These are phyloP conservation scores for Helogale parvula DNA, from an alignment of 2,113 vertebrate species.

Conservation along the genomic window DNA sequence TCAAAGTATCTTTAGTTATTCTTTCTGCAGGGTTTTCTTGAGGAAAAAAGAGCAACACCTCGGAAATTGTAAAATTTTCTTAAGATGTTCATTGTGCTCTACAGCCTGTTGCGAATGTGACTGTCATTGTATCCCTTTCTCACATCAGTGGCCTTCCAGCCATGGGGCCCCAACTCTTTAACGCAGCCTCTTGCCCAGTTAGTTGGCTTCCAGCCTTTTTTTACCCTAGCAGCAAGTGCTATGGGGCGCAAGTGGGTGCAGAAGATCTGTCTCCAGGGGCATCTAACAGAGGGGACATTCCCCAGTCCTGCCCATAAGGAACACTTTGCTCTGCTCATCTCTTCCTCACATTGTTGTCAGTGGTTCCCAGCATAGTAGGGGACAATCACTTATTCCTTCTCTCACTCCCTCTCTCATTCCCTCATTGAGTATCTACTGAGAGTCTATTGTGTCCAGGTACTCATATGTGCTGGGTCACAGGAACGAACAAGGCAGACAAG, in stretches of 20 bases:
- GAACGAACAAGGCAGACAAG: not conserved
- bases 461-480: no score
- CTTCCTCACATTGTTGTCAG: not conserved
- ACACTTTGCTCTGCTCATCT: not conserved
- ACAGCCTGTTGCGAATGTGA: not conserved
- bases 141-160: not conserved
- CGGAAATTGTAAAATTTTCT: not conserved
- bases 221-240: rapidly evolving
- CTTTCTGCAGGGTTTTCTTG: not conserved
- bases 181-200: no score
- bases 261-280: not conserved
- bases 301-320: not conserved
- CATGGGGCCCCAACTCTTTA: not conserved
- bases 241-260: not conserved
- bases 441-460: not conserved
- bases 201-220: not conserved
- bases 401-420: not conserved
- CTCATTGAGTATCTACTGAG: not conserved
- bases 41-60: not conserved
- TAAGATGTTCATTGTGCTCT: not conserved
- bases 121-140: not conserved
- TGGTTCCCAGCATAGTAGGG: not conserved
- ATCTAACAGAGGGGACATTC: not conserved
- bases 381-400: not conserved
- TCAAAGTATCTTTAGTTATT: not conserved